phyloP scores from a whole-genome alignment of 2,113 vertebrate species.

The Herpetotheres cachinnans region DNA sequence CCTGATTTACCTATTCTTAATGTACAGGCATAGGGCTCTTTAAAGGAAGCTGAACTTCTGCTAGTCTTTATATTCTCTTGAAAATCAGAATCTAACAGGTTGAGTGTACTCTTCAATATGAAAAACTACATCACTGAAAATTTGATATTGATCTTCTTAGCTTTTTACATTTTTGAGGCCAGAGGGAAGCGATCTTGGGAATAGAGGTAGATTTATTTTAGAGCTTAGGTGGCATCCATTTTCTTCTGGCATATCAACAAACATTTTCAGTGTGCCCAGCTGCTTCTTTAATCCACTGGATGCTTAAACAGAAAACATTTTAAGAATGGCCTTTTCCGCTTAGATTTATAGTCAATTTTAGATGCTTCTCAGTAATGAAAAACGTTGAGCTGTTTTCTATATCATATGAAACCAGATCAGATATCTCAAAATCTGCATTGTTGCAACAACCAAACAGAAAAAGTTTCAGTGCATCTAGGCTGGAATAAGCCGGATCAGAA shows the following conservation, averaged over 20 bases:
- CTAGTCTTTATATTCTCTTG: not conserved
- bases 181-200: not conserved
- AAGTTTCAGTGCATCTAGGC: not conserved
- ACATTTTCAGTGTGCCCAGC: constrained; percentile 16
- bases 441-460: not conserved
- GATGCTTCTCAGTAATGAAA: constrained; percentile 1
- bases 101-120: not conserved
- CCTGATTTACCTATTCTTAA: not conserved
- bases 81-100: constrained; percentile 12
- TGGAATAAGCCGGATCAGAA: not conserved
- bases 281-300: constrained; percentile 21
- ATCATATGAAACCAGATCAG: not conserved
- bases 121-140: constrained; percentile 7
- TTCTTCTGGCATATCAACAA: constrained; percentile 27
- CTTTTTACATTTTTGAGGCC: constrained; percentile 5
- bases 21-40: not conserved
- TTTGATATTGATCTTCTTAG: constrained; percentile 27
- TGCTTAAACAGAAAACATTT: constrained; percentile 3
- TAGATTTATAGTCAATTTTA: not conserved
- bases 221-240: constrained; percentile 8
- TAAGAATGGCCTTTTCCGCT: constrained; percentile 32
- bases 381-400: not conserved
- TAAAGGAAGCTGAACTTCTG: not conserved
- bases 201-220: constrained; percentile 31
- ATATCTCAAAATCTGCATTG: not conserved